Base-by-base conservation (phyloP, 2,113 vertebrate genomes). In the Myotis lucifugus region DNA sequence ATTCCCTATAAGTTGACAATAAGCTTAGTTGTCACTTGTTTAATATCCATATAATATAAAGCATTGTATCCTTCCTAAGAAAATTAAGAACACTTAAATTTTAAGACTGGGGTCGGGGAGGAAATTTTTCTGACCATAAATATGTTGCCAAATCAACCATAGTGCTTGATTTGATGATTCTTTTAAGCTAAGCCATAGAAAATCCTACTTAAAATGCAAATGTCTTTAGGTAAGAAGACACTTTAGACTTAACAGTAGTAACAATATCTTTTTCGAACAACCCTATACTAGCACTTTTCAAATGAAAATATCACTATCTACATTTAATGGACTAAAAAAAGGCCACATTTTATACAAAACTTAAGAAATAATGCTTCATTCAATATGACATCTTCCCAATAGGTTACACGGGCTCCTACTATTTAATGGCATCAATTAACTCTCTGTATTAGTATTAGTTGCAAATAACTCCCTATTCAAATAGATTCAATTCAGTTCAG, bases 1-100 rank as follows among this genome's bases (percentile, higher is more conserved):
- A 81, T 94, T 93, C 8, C 9, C 23, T n/a, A 42, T n/a, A 95
- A 93, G 3, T 42, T 93, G 52, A 23, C 79, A 76, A 37, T 59
- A 87, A 85, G 17, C 14, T 89, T 77, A 48, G 7, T 25, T 77
- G 66, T 81, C 66, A 84, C 11, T 91, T 91, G 27, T 48, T 72
- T 87, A 50, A 8, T 78, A 34, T 88, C 23, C 50, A 17, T 73
- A 4, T 83, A 17, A 72, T 4, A 48, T 2, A 34, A 77, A 92
- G 8, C 6, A 0, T 21, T 70, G 8, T 73, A 42, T 85, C 19
- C 85, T 27, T 69, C 2, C 18, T 48, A 59, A 12, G 5, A 48
- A 50, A 93, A 87, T 37, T 10, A 87, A 79, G 2, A 50, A 66
- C 70, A 95, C 42, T 61, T 69, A 64, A 79, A 54, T 52, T 78